Conservation (phyloP, 2,797 vertebrate species). For the Philypnodon macrostomus region DNA sequence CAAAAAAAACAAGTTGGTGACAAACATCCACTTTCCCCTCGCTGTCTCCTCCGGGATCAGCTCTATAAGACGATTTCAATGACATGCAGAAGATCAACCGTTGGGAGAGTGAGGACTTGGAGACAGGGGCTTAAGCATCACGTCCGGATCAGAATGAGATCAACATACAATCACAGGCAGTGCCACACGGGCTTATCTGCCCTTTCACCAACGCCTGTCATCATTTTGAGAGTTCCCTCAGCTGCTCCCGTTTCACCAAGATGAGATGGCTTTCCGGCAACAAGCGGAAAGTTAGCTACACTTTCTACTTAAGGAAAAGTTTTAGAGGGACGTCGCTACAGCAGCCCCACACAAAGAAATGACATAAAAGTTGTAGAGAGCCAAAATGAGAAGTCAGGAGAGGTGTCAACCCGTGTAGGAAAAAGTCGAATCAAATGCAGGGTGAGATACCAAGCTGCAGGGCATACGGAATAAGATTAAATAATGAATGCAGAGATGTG, state of each 20-base stretch:
- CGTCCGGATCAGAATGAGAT: constrained; percentile 79
- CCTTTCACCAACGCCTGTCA: constrained; percentile 77
- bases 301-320: constrained; percentile 63
- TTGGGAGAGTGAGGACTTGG: constrained; percentile 74
- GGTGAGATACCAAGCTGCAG: constrained; percentile 57
- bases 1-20: constrained; percentile 73
- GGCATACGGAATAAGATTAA: constrained; percentile 61
- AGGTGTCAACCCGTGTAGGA: constrained; percentile 64
- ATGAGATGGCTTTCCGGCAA: constrained; percentile 72
- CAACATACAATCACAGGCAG: constrained; percentile 78
- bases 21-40: constrained; percentile 70
- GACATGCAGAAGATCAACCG: constrained; percentile 80
- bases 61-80: constrained; percentile 79
- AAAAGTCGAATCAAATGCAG: constrained; percentile 59
- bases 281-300: constrained; percentile 66
- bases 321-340: constrained; percentile 58
- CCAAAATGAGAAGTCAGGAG: constrained; percentile 61
- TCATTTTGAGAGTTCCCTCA: constrained; percentile 69
- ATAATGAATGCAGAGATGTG: constrained; percentile 60
- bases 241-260: constrained; percentile 67
- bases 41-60: constrained; percentile 78
- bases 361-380: constrained; percentile 55
- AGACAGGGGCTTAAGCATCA: constrained; percentile 79
- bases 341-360: constrained; percentile 52
- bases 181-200: constrained; percentile 78